Base-by-base conservation (phyloP, 2,888 invertebrate species). In the Andrena chrysosceles region DNA sequence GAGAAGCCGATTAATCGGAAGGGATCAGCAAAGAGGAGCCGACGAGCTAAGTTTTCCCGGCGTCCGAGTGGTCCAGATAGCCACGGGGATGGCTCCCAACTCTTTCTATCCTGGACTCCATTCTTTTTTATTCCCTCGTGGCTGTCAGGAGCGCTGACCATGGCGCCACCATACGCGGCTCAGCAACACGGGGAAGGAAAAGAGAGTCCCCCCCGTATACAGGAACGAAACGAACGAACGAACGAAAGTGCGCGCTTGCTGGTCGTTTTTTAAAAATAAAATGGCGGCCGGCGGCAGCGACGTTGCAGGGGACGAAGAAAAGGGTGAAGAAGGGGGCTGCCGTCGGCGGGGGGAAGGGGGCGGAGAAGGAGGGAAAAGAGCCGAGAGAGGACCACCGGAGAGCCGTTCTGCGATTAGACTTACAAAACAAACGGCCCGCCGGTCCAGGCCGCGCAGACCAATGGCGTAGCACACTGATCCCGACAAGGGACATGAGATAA, bases 371-470 rank as follows among this genome's bases (percentile, higher is more conserved):
- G 83, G 85, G 87, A 85, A 42, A 85, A 86, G 87, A 86, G 71
- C 73, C 85, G 84, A 83, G 78, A 89, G 92, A 93, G 92, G 93
- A 93, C 94, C 94, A 93, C 94, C 93, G 92, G 91, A 91, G 93
- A 92, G 92, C 91, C 91, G 91, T 91, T 93, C 92, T 91, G 92
- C 94, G 94, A 94, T 94, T 94, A 94, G 94, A 93, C 94, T 93
- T 91, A 93, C 94, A 94, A 94, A 94, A 93, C 93, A 93, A 93
- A 93, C 93, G 93, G 93, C 92, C 92, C 91, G 92, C 90, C 91
- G 90, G 90, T 90, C 88, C 87, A 81, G 85, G 85, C 88, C 88
- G 83, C 80, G 89, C 90, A 90, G 91, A 91, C 93, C 93, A 93
- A 93, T 93, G 92, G 93, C 93, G 92, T 91, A 91, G 92, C 91